Base-by-base conservation (phyloP, 2,113 vertebrate species). In the Amblyornis subalaris region DNA sequence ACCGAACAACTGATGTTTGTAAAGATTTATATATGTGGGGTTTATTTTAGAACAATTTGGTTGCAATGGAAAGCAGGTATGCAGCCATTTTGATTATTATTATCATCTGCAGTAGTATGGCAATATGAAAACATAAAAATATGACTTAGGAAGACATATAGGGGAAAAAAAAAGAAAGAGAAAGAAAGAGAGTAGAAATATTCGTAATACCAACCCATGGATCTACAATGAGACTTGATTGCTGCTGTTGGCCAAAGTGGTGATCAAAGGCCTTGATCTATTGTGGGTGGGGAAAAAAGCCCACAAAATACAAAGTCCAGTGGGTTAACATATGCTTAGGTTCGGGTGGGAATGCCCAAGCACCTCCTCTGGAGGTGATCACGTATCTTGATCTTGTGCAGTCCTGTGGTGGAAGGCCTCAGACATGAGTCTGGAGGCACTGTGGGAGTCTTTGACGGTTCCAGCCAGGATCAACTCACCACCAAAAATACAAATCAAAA, bases 31-130 rank as follows among this genome's bases (percentile, higher is more conserved):
- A 6, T 16, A 20, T 20, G 3, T 16, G 17, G 6, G 12, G 21
- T 15, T 33, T 44, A 4, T 65, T 57, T 50, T 28, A 24, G 10
- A 80, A 62, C 36, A 20, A 44, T 58, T 73, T 66, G 15, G 4
- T 29, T 62, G 36, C 13, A 73, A 20, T 21, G 5, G 36, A 51
- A 51, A 73, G 5, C 14, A 58, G 4, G 4, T n/a, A 13, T 33
- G 12, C 7, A 51, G 24, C 7, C 0, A 0, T 58, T 81, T 58
- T n/a, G 2, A 12, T n/a, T 66, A 13, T 57, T 55, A 15, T 36
- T 44, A 29, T 33, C 33, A 24, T 38, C 36, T 65, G 3, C 17
- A 12, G 3, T 16, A 33, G 36, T 33, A 33, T 24, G 23, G 5
- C 8, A 21, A 51, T 14, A 66, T 58, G 51, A 45, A 66, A 38